Evolutionary conservation across 1,140 invertebrate species (phyloP).

Genomic region (Agrilus planipennis): DNA sequence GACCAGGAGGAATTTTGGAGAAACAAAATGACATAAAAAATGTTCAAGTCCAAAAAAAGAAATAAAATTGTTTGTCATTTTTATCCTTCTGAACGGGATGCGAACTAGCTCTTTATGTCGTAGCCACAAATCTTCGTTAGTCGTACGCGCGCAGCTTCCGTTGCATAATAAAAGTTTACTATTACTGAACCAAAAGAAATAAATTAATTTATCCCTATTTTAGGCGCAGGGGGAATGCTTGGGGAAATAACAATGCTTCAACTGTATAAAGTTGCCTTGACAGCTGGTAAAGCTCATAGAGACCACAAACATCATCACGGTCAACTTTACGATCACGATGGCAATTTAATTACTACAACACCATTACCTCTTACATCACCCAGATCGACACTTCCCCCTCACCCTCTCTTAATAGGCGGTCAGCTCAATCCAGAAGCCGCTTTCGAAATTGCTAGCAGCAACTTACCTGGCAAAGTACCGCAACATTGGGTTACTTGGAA

Average conservation of each 20-base stretch:
- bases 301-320: slow-evolving; percentile 76
- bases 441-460: slow-evolving; percentile 39
- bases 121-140: too few species aligned
- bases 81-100: too few species aligned
- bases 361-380: slow-evolving; percentile 40
- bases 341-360: slow-evolving; percentile 47
- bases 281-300: slow-evolving; percentile 68
- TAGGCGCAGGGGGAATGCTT: slow-evolving; percentile 51
- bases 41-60: too few species aligned
- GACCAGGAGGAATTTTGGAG: too few species aligned
- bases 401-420: slow-evolving; percentile 51
- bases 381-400: slow-evolving; percentile 40
- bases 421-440: slow-evolving; percentile 50
- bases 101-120: too few species aligned
- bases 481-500: slow-evolving; percentile 37
- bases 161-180: too few species aligned
- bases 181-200: too few species aligned
- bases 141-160: too few species aligned
- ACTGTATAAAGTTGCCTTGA: slow-evolving; percentile 62
- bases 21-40: too few species aligned
- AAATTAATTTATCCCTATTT: slow-evolving; percentile 7
- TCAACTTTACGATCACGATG: slow-evolving; percentile 64
- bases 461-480: slow-evolving; percentile 15
- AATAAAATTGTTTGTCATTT: too few species aligned
- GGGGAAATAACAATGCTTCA: slow-evolving; percentile 70